Base-by-base conservation (phyloP, 1,140 invertebrate species). In the Drosophila leontia region DNA sequence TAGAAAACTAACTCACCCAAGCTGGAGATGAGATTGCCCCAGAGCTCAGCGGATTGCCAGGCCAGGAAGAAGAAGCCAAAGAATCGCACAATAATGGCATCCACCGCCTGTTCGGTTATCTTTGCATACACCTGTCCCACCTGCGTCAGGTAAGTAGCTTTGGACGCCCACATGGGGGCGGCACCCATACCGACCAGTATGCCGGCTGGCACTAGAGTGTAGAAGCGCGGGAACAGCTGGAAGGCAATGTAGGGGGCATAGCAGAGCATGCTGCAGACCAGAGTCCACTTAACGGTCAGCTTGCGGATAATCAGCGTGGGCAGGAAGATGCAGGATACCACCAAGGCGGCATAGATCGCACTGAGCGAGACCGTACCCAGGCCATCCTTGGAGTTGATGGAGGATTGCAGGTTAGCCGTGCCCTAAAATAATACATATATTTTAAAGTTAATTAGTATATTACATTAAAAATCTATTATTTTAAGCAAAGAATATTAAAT, bases 1-100 rank as follows among this genome's bases (percentile, higher is more conserved):
- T 3, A 17, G 7, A 15, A 12, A 5, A 81, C 5, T 29, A 29
- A 29, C 84, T 87, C 68, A 92, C 91, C 91, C 79, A 97, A 94
- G 56, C 98, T 99, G n/a, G 98, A 99, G 80, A 99, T 97, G 37
- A 99, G 94, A 94, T 99, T 99, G 90, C 98, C 98, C 97, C 97
- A 97, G 9, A 99, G 95, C 93, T 98, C 97, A 62, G 98, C 97
- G 0, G 97, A 97, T 91, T 99, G 98, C 96, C 98, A 99, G 63
- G 98, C 96, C 71, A 99, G 96, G 94, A 99, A 99, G 95, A 99
- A 99, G 94, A 99, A 97, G 26, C 98, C 98, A 93, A 99, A 99
- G 95, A 99, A 99, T 79, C 97, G 93, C 42, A 98, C 97, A 59
- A 99, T 97, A 75, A 99, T 97, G 7, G 96, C 97, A 92, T 99